Evolutionary conservation across 2,888 invertebrate genomes (phyloP), one percentile per base, ranked within the genome.

Genomic region (Reticulitermes lucifugus): DNA sequence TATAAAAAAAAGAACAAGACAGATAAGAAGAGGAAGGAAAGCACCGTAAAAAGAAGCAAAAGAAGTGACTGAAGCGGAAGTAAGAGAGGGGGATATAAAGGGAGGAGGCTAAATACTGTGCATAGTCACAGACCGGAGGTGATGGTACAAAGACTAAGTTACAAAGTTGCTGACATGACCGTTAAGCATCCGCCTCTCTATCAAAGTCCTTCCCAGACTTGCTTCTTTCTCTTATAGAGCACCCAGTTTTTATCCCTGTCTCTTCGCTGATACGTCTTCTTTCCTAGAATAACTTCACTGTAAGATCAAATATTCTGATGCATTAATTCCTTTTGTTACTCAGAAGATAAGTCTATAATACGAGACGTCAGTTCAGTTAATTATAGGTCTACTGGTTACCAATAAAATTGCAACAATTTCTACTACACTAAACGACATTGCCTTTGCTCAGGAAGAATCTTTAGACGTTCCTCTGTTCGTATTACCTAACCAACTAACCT

Each of bases 151-250:
- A n/a, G 77, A 77, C 77, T 51, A 77, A 77, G 43, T 77, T 77
- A 46, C 77, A 77, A 77, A 77, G 77, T 77, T 77, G 77, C 77
- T 77, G 77, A 77, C 77, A 51, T 43, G 77, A 22, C 41, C 51
- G 77, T 21, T 46, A 43, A 41, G 51, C 4, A 77, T n/a, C 46
- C 77, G 46, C 25, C 77, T 46, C 41, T 77, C 51, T 21, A 77
- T 77, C 77, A 77, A 77, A 77, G 77, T 77, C 77, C n/a, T 77
- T 22, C n/a, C 77, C 77, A 51, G 51, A 12, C 77, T 29, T 14
- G 21, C 35, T 41, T 73, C 73, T 22, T 46, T 18, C 41, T 35
- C 41, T 73, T 2, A 12, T 41, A 73, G 7, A 41, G 41, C 41
- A 5, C 43, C 73, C 12, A 2, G 10, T 73, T 73, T 41, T 73